Conservation (phyloP, 2,113 vertebrate species). For the Catharus bicknelli region DNA sequence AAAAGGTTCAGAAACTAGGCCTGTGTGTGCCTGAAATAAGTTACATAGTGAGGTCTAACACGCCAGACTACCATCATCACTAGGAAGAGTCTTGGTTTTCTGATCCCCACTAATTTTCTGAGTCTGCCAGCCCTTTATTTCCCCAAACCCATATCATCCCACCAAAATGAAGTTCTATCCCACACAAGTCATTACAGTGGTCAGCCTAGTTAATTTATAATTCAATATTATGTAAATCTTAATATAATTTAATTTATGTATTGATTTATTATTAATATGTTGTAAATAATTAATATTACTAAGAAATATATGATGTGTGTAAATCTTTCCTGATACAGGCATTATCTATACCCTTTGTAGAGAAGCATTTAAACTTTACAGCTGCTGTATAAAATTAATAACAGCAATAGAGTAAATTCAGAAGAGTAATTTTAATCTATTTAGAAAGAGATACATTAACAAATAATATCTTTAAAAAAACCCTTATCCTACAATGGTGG, state of each 20-base stretch:
- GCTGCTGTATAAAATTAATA: conserved; percentile 25
- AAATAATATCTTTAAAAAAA: neutral
- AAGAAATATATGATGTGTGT: neutral
- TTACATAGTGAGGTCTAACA: neutral
- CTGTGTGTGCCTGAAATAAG: neutral
- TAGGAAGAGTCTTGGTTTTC: neutral
- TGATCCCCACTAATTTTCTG: neutral
- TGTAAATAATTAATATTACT: no score
- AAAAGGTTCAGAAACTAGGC: neutral
- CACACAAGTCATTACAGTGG: neutral
- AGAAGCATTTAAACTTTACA: conserved; percentile 11
- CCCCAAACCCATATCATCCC: neutral
- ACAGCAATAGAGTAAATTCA: neutral
- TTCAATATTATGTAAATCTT: neutral
- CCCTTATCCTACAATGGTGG: neutral
- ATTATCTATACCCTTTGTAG: neutral
- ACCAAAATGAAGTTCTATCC: neutral
- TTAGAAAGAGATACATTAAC: neutral
- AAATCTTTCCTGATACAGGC: neutral
- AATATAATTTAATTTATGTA: neutral
- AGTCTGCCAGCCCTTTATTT: neutral
- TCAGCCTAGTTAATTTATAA: neutral
- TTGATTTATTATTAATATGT: neutral
- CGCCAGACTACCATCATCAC: neutral
- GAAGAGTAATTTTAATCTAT: conserved; percentile 4